phyloP scores from a whole-genome alignment of 2,113 vertebrate genomes.

The Glaucidium brasilianum region DNA sequence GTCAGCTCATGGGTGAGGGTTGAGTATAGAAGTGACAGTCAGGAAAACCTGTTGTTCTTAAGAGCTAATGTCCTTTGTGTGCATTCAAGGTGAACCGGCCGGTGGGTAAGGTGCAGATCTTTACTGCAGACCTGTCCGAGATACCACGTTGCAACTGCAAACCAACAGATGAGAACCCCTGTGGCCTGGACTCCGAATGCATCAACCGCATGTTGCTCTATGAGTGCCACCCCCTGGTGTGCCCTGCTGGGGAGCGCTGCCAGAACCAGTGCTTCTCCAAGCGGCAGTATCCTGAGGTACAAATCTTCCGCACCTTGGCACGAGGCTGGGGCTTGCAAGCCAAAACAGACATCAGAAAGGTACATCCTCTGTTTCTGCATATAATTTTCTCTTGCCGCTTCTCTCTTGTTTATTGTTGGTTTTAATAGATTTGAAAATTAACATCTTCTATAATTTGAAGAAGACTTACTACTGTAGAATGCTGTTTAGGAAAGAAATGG shows the following conservation, averaged over 20 bases:
- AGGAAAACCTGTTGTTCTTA: neutral
- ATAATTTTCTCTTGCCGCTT: rapidly evolving
- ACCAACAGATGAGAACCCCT: constrained; percentile 90
- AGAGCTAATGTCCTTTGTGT: neutral
- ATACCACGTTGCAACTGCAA: constrained; percentile 98
- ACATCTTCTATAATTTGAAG: neutral
- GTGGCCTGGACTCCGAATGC: constrained; percentile 94
- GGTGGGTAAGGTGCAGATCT: constrained; percentile 95
- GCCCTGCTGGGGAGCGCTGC: constrained; percentile 87
- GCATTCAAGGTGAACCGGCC: constrained; percentile 88
- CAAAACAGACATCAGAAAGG: constrained; percentile 94
- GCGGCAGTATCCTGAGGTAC: constrained; percentile 93
- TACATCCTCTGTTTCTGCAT: neutral
- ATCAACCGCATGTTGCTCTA: constrained; percentile 98
- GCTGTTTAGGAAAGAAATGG: neutral
- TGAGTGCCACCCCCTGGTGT: constrained; percentile 94
- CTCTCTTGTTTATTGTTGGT: neutral
- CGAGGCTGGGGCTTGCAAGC: constrained; percentile 96
- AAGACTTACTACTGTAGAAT: neutral
- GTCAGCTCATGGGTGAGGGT: neutral
- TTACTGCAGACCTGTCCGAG: constrained; percentile 93
- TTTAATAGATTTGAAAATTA: neutral
- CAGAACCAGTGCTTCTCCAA: constrained; percentile 96
- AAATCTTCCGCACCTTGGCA: constrained; percentile 92
- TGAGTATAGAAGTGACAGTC: neutral